Percentiles rank a stretch among this genome's conserved stretches.
Conservation (phyloP, 1,140 invertebrate genomes). For the Andrena cerasifolii region DNA sequence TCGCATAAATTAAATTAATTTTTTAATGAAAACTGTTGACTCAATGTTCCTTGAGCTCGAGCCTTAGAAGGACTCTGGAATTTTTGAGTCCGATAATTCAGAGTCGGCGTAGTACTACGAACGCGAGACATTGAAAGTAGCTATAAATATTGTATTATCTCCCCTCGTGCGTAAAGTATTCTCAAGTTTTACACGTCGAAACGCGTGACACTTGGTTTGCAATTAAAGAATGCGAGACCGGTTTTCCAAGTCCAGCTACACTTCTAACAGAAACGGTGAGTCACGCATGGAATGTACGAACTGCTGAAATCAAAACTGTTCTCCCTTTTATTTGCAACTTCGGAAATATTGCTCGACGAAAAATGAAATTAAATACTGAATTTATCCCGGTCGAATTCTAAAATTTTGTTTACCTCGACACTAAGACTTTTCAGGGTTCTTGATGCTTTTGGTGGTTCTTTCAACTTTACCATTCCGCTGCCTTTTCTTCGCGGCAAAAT, state of each 20-base stretch:
- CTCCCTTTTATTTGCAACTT: background rate
- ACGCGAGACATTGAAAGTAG: background rate
- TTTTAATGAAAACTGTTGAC: no score
- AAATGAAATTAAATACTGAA: background rate
- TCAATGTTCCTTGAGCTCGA: no score
- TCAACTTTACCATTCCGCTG: background rate
- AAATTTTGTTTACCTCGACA: no score
- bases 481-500: background rate
- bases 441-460: background rate
- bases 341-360: no score
- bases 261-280: conserved; percentile 43
- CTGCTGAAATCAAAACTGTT: conserved; percentile 19
- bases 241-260: conserved; percentile 35
- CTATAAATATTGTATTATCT: background rate
- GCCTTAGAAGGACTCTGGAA: no score
- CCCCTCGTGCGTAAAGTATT: background rate
- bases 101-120: no score
- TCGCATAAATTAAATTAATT: no score
- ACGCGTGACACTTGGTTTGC: conserved; percentile 26
- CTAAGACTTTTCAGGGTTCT: no score
- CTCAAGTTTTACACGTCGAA: conserved; percentile 7
- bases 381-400: background rate
- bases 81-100: no score
- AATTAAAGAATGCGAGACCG: conserved; percentile 44
- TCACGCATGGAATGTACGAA: conserved; percentile 18